Base-by-base conservation (phyloP, 2,888 invertebrate genomes). In the Nomada fabriciana region DNA sequence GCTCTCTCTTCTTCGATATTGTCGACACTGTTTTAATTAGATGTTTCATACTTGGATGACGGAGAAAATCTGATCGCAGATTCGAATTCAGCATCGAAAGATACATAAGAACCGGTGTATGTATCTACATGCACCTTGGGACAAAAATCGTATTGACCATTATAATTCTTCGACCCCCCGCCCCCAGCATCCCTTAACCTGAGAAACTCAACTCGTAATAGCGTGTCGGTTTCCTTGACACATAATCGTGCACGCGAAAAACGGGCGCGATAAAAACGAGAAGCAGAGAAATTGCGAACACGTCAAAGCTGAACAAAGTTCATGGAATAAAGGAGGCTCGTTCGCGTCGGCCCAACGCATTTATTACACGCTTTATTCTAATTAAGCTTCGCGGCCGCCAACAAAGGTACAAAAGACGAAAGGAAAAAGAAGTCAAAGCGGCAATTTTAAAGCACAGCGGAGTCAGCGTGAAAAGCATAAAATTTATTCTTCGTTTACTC, bases 401-500 rank as follows among this genome's bases (percentile, higher is more conserved):
- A 68, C 61, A 76, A 68, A 68, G 67, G 42, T 15, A 13, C 42
- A 52, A 43, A 15, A 20, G 65, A 15, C n/a, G 53, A 43, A 15
- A 7, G 36, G 43, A 29, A 18, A 67, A 47, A 57, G 50, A 59
- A 71, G 60, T 53, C 55, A 60, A 67, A 50, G 61, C 47, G 25
- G 55, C 47, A 76, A 80, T 70, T 76, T 76, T 60, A 59, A 77
- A 70, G 70, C 64, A 67, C 53, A 67, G 50, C 57, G 47, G 47
- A 52, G 47, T 13, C 50, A 53, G 71, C 36, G 47, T 61, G 76
- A 77, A 70, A 76, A 60, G 70, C 65, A 60, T 70, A 77, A 65
- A 80, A 77, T 80, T 70, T 71, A 77, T 77, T 80, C 70, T 77
- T 70, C 70, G 65, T 76, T 68, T 76, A 57, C 68, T 18, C 57